Evolutionary conservation across 2,888 invertebrate species (phyloP), one percentile per base, ranked within the genome.

Genomic region (Chymomyza amoena): DNA sequence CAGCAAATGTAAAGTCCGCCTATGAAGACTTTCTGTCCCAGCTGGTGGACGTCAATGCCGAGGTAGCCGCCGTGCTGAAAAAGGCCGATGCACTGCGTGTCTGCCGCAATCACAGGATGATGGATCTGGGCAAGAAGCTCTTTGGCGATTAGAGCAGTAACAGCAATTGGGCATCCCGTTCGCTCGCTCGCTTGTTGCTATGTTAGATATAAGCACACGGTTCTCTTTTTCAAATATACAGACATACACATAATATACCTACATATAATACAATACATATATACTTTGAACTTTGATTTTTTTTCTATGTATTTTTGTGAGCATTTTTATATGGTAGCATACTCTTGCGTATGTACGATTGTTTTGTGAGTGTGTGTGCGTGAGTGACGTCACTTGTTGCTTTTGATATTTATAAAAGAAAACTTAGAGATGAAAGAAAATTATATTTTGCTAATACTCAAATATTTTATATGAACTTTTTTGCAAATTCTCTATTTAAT

Each of bases 21-120:
- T 97, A 96, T 92, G 97, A 97, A 92, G 97, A 97, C 92, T 96
- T 97, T 90, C 92, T 97, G 6, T 96, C 96, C 83, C 95, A 96
- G 90, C 92, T 97, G 85, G 96, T 97, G 28, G 96, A 96, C 79
- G 96, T 96, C 39, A 96, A 96, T 92, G 93, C 94, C 69, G 94
- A 93, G 91, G 96, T 96, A 7, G 93, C 94, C 45, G 93, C 94
- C 32, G 96, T 96, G 51, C 92, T 97, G 59, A 97, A 96, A 91
- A 96, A 96, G 90, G 94, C 94, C 68, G 96, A 96, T 81, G 97
- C 96, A 6, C 92, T 97, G 57, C 94, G 95, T 78, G 96, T 96
- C 83, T 97, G 97, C 90, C 93, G 97, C 89, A 97, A 96, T 90
- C 97, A 97, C 91, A 93, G 96, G 88, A 94, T 97, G 92, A 97